phyloP scores from a whole-genome alignment of 2,797 vertebrate genomes.

The Chanos chanos region DNA sequence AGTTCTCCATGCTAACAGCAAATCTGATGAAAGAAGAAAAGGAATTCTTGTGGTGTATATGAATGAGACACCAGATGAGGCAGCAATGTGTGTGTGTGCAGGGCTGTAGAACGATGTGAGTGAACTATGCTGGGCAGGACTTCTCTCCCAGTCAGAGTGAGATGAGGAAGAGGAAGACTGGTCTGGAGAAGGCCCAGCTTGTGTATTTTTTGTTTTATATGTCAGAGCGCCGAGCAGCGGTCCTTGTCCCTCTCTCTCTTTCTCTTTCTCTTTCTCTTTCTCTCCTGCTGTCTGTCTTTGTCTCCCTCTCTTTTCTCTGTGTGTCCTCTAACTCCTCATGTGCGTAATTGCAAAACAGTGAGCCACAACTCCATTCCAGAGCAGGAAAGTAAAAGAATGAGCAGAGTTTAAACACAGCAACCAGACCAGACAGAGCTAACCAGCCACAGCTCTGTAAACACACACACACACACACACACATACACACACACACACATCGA shows the following conservation, averaged over 20 bases:
- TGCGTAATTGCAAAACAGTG: conserved; percentile 9
- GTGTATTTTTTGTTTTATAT: no score
- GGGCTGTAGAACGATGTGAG: conserved; percentile 28
- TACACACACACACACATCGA: conserved; percentile 22
- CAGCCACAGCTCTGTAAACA: conserved; percentile 89
- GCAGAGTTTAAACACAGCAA: conserved; percentile 53
- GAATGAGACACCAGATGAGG: conserved; percentile 15
- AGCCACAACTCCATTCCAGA: conserved; percentile 18
- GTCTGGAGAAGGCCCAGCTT: no score
- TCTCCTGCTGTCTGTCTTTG: neutral
- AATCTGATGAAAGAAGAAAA: conserved; percentile 23
- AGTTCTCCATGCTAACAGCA: conserved; percentile 25
- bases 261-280: neutral
- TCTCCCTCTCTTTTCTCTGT: neutral
- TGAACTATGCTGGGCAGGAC: conserved; percentile 16
- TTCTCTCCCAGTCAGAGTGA: no score
- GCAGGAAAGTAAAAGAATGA: conserved; percentile 12
- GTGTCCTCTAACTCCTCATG: neutral
- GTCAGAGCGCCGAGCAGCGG: no score
- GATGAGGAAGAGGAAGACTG: no score
- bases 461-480: conserved; percentile 55
- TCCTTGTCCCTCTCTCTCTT: conserved; percentile 1
- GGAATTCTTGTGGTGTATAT: conserved; percentile 27
- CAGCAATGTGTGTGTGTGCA: no score
- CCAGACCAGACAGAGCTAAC: conserved; percentile 78